Conservation (phyloP, 2,888 invertebrate genomes). For the Saturnia pavonia region DNA sequence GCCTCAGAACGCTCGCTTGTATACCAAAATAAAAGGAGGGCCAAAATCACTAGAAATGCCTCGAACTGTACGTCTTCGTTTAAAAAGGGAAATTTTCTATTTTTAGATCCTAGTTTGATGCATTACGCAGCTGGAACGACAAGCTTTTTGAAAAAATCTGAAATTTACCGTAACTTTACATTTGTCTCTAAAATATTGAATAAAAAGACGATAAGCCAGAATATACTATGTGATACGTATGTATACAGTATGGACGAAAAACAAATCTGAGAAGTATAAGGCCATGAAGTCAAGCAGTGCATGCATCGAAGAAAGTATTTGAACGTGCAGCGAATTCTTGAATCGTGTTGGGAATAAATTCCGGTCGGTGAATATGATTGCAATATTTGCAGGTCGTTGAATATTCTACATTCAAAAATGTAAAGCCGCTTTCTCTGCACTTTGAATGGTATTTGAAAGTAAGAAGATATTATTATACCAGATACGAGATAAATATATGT, state of each 20-base stretch:
- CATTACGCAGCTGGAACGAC: neutral
- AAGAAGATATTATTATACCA: neutral
- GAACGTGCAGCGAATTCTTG: conserved; percentile 43
- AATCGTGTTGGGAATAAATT: conserved; percentile 43
- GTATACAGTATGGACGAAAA: conserved; percentile 36
- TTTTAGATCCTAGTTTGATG: no score
- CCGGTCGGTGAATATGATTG: conserved; percentile 30
- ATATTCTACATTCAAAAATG: conserved; percentile 1
- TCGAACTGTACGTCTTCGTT: no score
- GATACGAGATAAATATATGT: no score
- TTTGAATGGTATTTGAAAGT: neutral
- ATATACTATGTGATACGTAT: conserved; percentile 35
- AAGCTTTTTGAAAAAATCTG: neutral
- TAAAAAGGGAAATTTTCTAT: no score
- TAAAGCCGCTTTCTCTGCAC: neutral
- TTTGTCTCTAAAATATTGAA: neutral
- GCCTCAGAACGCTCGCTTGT: no score
- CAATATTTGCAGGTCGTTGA: conserved; percentile 34
- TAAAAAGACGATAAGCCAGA: neutral
- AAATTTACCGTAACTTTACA: neutral
- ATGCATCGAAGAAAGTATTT: conserved; percentile 40
- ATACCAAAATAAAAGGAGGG: no score
- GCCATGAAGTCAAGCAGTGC: conserved; percentile 38
- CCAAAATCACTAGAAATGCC: no score
- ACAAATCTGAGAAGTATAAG: conserved; percentile 42